Evolutionary conservation across 2,113 vertebrate genomes (phyloP).

Genomic region (Porphyrio hochstetteri): DNA sequence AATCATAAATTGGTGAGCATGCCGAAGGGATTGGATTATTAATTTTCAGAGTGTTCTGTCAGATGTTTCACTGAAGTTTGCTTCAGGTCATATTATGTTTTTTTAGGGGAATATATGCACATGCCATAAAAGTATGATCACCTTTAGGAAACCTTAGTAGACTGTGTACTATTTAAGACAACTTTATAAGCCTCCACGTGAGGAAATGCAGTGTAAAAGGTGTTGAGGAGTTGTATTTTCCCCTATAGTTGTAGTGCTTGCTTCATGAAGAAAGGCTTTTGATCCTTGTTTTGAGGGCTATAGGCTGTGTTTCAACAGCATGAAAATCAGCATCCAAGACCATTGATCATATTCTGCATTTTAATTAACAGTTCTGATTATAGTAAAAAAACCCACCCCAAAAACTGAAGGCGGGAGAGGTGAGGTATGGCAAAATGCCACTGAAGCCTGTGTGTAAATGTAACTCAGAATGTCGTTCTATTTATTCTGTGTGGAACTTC

Average conservation of each 20-base stretch:
- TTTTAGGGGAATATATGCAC: not conserved
- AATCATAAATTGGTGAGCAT: not conserved
- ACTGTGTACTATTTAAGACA: not conserved
- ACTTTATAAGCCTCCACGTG: not conserved
- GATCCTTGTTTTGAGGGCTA: not conserved
- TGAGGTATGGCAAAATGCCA: conserved; percentile 13
- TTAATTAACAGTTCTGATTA: not conserved
- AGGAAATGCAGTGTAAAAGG: not conserved
- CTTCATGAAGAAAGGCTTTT: not conserved
- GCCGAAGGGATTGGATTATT: not conserved
- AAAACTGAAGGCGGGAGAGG: no score
- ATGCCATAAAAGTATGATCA: not conserved
- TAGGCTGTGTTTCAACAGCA: not conserved
- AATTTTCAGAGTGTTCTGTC: not conserved
- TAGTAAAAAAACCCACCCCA: not conserved
- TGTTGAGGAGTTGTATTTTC: not conserved
- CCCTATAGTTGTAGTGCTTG: not conserved
- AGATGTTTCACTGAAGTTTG: not conserved
- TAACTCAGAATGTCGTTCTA: not conserved
- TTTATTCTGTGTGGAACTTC: not conserved
- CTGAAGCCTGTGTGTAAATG: not conserved
- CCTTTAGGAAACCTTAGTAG: not conserved
- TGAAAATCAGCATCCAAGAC: conserved; percentile 29
- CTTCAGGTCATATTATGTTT: not conserved
- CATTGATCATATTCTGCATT: not conserved